Percentiles rank a stretch among this genome's conserved stretches.
Conservation (phyloP, 2,113 vertebrate species). For the Tichodroma muraria region DNA sequence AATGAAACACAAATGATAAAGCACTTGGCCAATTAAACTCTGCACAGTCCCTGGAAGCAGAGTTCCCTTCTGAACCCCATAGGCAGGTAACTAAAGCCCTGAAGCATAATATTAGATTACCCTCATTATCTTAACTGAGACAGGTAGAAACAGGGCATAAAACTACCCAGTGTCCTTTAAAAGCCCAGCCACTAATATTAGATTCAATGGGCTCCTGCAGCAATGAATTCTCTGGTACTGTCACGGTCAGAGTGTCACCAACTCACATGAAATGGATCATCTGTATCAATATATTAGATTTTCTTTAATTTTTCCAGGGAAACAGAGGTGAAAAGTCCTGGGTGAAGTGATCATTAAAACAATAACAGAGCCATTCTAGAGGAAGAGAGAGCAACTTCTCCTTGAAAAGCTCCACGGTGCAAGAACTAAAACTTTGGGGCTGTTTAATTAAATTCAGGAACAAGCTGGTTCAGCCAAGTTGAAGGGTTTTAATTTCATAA, state of each 20-base stretch:
- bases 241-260: not conserved
- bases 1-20: not conserved
- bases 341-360: not conserved
- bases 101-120: constrained; percentile 32
- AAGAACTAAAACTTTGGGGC: not conserved
- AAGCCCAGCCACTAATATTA: not conserved
- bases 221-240: not conserved
- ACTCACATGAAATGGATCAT: constrained; percentile 1
- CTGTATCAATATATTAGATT: constrained; percentile 1
- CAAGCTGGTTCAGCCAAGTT: not conserved
- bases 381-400: not conserved
- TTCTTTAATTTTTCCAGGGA: constrained; percentile 1
- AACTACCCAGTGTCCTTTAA: not conserved
- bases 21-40: constrained; percentile 41
- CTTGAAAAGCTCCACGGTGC: not conserved
- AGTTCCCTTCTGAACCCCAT: not conserved
- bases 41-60: not conserved
- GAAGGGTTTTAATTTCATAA: not conserved
- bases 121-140: constrained; percentile 40
- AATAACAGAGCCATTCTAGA: not conserved
- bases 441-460: not conserved
- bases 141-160: constrained; percentile 1
- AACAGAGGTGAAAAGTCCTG: not conserved
- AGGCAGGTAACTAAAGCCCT: constrained; percentile 22
- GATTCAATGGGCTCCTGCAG: not conserved